A percentile compares a stretch with the other conserved stretches of the same genome.
Evolutionary conservation across 2,113 vertebrate species (phyloP).

Genomic region (Motacilla alba): DNA sequence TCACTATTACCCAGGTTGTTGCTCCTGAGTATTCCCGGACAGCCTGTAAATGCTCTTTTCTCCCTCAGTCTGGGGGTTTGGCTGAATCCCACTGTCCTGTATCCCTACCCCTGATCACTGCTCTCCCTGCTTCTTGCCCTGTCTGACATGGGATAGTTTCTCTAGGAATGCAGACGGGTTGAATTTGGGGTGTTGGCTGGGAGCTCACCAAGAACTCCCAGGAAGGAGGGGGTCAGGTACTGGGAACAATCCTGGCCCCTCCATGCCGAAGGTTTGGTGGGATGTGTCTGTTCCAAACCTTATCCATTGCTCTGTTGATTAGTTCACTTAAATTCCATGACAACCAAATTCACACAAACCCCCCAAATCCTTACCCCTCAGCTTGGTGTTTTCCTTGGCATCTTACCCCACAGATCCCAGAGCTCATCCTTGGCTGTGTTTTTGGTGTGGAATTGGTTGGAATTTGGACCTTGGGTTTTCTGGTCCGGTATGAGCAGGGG

Average conservation of each 20-base stretch:
- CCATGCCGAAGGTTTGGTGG: rapidly evolving
- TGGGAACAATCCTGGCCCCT: not conserved
- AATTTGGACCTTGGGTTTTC: not conserved
- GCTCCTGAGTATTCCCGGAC: not conserved
- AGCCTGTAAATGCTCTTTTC: not conserved
- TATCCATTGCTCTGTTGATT: rapidly evolving
- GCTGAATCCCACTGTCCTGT: not conserved
- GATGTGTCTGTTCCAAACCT: not conserved
- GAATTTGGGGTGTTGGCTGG: not conserved
- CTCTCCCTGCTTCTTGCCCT: not conserved
- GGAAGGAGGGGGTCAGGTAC: not conserved
- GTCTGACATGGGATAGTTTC: not conserved
- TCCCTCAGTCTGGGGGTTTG: not conserved
- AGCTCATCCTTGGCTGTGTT: not conserved
- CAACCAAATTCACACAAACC: rapidly evolving
- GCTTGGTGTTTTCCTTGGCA: not conserved
- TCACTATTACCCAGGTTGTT: not conserved
- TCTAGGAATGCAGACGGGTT: not conserved
- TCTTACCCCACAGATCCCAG: not conserved
- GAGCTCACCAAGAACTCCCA: not conserved
- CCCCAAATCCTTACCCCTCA: not conserved
- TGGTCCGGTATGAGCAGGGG: rapidly evolving
- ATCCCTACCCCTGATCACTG: rapidly evolving
- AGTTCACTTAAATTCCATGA: not conserved
- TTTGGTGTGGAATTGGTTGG: not conserved